phyloP scores from a whole-genome alignment of 2,888 invertebrate species.

The Troides oblongomaculatus region DNA sequence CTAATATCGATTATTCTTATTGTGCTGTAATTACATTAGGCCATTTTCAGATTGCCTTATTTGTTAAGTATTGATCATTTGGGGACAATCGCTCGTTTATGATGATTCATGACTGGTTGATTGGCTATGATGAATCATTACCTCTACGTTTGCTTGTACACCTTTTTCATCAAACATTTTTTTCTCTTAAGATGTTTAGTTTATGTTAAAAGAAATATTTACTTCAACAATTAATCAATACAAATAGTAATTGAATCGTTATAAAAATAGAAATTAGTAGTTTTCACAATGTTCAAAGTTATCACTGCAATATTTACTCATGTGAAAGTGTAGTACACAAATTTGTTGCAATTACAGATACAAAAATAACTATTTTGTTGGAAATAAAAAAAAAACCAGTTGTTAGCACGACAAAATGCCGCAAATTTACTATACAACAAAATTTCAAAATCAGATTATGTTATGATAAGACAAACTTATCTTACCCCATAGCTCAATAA shows the following conservation, averaged over 20 bases:
- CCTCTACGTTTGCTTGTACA: constrained; percentile 3
- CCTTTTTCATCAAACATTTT: neutral
- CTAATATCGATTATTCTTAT: constrained; percentile 25
- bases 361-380: too few species aligned
- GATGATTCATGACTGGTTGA: constrained; percentile 24
- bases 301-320: too few species aligned
- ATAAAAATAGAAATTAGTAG: too few species aligned
- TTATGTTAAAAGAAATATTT: too few species aligned
- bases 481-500: neutral
- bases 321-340: too few species aligned
- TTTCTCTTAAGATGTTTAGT: too few species aligned
- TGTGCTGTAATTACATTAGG: constrained; percentile 9
- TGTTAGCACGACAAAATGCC: too few species aligned
- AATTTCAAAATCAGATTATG: neutral
- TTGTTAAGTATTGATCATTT: constrained; percentile 32
- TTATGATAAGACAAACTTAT: neutral
- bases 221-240: too few species aligned
- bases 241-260: too few species aligned
- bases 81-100: constrained; percentile 20
- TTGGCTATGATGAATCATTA: constrained; percentile 25
- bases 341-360: too few species aligned
- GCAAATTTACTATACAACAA: neutral
- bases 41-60: constrained; percentile 32
- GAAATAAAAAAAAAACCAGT: too few species aligned
- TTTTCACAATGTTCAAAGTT: too few species aligned